Conservation (phyloP, 1,140 invertebrate species). For the Pseudomyrmex gracilis region DNA sequence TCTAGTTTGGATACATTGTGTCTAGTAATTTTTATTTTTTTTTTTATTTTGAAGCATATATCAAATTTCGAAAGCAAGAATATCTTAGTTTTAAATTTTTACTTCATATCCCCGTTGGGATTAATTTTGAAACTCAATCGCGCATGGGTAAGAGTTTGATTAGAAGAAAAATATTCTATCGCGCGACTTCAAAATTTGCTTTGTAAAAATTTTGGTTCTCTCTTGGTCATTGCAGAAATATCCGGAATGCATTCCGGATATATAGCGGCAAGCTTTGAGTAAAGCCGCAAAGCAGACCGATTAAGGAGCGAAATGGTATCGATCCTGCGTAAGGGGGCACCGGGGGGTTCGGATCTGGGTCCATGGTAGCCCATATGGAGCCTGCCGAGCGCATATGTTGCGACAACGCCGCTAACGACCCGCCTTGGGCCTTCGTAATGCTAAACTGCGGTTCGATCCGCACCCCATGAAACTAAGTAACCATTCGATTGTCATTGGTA, state of each 20-base stretch:
- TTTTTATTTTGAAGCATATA: neutral
- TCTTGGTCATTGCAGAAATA: neutral
- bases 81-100: neutral
- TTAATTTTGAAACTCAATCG: neutral
- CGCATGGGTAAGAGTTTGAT: neutral
- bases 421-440: conserved; percentile 82
- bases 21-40: neutral
- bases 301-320: conserved; percentile 81
- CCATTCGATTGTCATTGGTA: conserved; percentile 82
- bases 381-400: conserved; percentile 85
- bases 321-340: conserved; percentile 72
- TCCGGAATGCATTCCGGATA: conserved; percentile 8
- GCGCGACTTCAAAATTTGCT: neutral
- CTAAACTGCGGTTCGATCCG: conserved; percentile 84
- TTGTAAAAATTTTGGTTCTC: neutral
- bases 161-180: neutral
- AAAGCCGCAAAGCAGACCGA: conserved; percentile 75
- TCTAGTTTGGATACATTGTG: neutral
- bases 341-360: conserved; percentile 77
- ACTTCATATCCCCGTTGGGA: neutral
- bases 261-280: conserved; percentile 43
- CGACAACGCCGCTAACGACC: conserved; percentile 85
- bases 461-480: conserved; percentile 83
- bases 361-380: conserved; percentile 84
- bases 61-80: neutral